These are phyloP conservation scores for Drosophila greeni DNA, from an alignment of 2,888 invertebrate genomes.

Conservation along the genomic window DNA sequence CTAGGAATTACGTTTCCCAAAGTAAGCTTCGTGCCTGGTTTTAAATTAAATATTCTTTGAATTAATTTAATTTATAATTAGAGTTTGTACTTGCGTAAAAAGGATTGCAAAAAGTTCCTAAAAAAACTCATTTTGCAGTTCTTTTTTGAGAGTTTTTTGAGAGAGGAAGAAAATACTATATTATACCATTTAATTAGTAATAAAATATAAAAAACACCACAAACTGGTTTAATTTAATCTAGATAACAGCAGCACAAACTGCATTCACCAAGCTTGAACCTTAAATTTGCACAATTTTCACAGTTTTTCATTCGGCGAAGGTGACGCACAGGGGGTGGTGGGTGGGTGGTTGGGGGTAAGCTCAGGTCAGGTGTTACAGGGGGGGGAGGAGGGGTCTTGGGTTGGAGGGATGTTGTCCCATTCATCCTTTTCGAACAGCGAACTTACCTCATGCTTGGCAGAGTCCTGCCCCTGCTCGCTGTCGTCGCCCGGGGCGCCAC, in stretches of 20 bases:
- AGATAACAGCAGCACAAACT: constrained; percentile 4
- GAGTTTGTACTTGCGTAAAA: no score
- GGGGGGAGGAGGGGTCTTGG: not conserved
- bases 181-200: not conserved
- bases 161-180: not conserved
- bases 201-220: not conserved
- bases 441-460: constrained; percentile 65
- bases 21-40: not conserved
- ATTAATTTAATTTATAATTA: not conserved
- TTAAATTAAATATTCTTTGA: not conserved
- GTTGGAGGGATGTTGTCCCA: constrained; percentile 2
- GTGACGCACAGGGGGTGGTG: not conserved
- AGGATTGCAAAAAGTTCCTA: no score
- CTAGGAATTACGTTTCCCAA: not conserved
- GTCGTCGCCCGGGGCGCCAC: constrained; percentile 62
- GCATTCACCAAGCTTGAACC: constrained; percentile 31
- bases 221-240: constrained; percentile 42
- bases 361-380: not conserved
- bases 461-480: constrained; percentile 62
- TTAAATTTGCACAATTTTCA: constrained; percentile 37
- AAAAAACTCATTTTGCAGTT: no score
- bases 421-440: constrained; percentile 14
- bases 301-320: constrained; percentile 41
- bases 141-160: no score
- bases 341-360: not conserved